Conservation (phyloP, 2,113 vertebrate species). For the Pelecanoides urinatrix region DNA sequence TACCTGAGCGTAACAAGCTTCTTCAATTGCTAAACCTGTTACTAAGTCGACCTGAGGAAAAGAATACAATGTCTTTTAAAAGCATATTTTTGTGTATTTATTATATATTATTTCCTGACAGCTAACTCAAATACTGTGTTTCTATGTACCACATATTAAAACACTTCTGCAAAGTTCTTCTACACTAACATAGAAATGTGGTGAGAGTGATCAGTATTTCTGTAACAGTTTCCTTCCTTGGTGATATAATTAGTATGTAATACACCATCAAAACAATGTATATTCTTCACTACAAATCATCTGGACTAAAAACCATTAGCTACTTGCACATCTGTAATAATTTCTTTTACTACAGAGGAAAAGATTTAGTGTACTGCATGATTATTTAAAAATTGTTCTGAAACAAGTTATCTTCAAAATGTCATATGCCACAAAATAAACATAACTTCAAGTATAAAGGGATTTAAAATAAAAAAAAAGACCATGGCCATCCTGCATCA, state of each 20-base stretch:
- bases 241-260: not conserved
- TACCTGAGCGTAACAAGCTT: slow-evolving; percentile 98
- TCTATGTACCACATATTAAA: not conserved
- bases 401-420: not conserved
- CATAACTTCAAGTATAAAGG: not conserved
- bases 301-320: not conserved
- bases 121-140: not conserved
- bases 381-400: not conserved
- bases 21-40: slow-evolving; percentile 96
- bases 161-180: not conserved
- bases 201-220: not conserved
- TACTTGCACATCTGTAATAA: not conserved
- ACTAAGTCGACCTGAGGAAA: slow-evolving; percentile 89
- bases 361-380: not conserved
- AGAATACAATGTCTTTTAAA: not conserved
- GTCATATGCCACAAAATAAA: not conserved
- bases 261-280: not conserved
- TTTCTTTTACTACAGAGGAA: not conserved
- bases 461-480: not conserved
- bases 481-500: not conserved
- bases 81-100: not conserved
- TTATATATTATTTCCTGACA: not conserved
- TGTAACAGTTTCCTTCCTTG: not conserved
- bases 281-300: not conserved
- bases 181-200: not conserved